Conservation (phyloP, 2,888 invertebrate genomes). For the Lasioglossum marginatum region DNA sequence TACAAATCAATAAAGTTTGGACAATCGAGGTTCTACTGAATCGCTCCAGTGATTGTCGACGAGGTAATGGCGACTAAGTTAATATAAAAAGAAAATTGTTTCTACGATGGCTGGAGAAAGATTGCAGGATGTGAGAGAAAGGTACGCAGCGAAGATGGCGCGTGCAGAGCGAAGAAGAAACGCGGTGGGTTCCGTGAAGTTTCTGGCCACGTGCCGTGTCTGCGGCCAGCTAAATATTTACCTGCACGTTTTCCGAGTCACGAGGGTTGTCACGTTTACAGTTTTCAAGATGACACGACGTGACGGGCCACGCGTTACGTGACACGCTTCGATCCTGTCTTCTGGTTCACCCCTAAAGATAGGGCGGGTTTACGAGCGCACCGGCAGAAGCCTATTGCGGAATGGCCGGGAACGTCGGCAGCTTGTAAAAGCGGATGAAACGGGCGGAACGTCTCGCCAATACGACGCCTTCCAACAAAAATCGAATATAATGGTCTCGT, state of each 20-base stretch:
- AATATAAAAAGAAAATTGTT: neutral
- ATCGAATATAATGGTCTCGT: slow-evolving; percentile 74
- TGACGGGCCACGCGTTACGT: slow-evolving; percentile 46
- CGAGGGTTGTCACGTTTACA: slow-evolving; percentile 45
- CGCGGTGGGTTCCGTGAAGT: slow-evolving; percentile 11
- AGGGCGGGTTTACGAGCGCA: slow-evolving; percentile 45
- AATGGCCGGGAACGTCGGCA: slow-evolving; percentile 36
- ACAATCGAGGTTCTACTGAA: neutral
- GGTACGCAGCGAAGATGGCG: neutral
- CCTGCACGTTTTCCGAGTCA: slow-evolving; percentile 24
- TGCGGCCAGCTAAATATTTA: slow-evolving; percentile 59
- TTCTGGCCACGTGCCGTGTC: slow-evolving; percentile 28
- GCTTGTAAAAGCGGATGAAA: slow-evolving; percentile 70
- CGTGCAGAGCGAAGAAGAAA: neutral
- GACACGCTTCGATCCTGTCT: slow-evolving; percentile 48
- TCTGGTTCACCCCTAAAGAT: slow-evolving; percentile 15
- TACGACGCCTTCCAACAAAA: slow-evolving; percentile 64
- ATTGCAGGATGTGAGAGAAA: neutral
- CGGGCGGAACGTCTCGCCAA: slow-evolving; percentile 7
- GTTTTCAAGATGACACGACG: slow-evolving; percentile 46
- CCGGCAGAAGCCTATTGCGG: slow-evolving; percentile 30
- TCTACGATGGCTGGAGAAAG: neutral
- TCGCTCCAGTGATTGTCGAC: neutral
- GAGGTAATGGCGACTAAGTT: neutral
- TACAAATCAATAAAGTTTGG: too few species aligned